Base-by-base conservation (phyloP, 1,140 invertebrate genomes). In the Choristoneura fumiferana region DNA sequence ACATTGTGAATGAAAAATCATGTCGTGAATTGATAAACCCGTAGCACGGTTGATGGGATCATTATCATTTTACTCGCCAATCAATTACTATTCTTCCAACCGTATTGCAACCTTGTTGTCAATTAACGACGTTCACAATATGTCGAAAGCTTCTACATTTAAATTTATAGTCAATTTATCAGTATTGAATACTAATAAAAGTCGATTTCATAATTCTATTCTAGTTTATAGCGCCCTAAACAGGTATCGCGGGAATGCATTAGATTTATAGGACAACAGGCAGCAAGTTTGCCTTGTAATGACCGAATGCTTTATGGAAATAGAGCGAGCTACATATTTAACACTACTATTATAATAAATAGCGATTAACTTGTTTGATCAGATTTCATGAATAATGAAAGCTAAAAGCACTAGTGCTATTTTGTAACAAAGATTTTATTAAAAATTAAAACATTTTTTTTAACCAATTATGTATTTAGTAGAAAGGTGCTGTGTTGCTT, bases 241-340 rank as follows among this genome's bases (percentile, higher is more conserved):
- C 43, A 49, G 43, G 43, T 49, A 22, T 29, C 12, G 43, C 43
- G n/a, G 43, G 18, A 49, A 22, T 49, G 43, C 18, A 18, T 49
- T 57, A 45, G 33, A 33, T 45, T 40, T 33, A 36, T 43, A 45
- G 33, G 56, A 54, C 37, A 62, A 29, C 22, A 57, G 67, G 54
- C 58, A 64, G 69, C 66, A 58, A 60, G 71, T 71, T 75, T 71
- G 53, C 75, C 73, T 73, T 69, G 63, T 69, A 63, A 62, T 56
- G 52, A 67, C 45, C 63, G 53, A 62, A 63, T 63, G 64, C 57
- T 73, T 68, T 65, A 69, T 65, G 67, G 58, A 73, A 66, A 73
- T 71, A 58, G 54, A 39, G 33, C 36, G 54, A 39, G 33, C 36
- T 67, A 65, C 56, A 3, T 3, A 3, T 29, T 67, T 60, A 52